These are phyloP conservation scores for Eptesicus fuscus DNA, from an alignment of 2,113 vertebrate genomes.

Conservation along the genomic window DNA sequence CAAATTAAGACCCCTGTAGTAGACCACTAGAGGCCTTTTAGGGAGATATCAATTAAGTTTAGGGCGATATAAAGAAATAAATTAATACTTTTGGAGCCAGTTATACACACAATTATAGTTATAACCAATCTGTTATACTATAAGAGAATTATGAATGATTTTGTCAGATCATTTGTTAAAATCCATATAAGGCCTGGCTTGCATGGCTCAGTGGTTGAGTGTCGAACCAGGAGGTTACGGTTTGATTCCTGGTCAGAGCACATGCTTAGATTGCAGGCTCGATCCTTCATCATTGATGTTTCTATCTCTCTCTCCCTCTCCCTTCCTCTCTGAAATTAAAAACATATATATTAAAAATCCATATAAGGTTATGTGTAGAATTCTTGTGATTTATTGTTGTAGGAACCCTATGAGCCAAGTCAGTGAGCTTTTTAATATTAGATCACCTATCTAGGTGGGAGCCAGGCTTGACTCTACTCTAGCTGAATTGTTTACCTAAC, in stretches of 20 bases:
- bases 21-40: neutral
- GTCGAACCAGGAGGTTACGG: too few species aligned
- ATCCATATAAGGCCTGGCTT: neutral
- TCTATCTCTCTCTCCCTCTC: too few species aligned
- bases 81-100: neutral
- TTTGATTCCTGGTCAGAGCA: too few species aligned
- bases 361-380: neutral
- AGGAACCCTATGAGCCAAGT: neutral
- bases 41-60: neutral
- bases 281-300: too few species aligned
- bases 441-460: neutral
- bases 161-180: slow-evolving; percentile 9
- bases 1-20: neutral
- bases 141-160: neutral
- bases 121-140: neutral
- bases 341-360: too few species aligned
- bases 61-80: neutral
- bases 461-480: neutral
- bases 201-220: too few species aligned
- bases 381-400: neutral
- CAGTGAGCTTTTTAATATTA: slow-evolving; percentile 4
- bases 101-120: neutral
- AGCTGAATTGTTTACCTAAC: neutral
- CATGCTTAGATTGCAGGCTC: too few species aligned
- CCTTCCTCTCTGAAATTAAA: too few species aligned